Evolutionary conservation across 2,888 invertebrate genomes (phyloP), one percentile per base, ranked within the genome.

Genomic region (Luperina nickerlii): DNA sequence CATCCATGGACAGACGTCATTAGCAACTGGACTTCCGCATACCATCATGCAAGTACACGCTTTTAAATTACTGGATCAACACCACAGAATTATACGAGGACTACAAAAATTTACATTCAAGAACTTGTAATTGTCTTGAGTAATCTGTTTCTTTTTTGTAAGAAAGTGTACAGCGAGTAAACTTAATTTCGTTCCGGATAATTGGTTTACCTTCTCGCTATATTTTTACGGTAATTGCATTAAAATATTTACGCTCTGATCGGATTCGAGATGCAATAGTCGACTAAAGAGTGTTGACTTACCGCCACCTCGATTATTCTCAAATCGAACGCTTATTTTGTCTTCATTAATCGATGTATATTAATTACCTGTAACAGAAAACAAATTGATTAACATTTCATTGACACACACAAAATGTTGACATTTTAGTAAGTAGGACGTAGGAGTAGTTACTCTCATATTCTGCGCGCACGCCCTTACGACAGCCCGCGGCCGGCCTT

Each of bases 401-500:
- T 89, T 88, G 88, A 84, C 74, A 82, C 76, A 75, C 76, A 83
- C n/a, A 85, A 84, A 85, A 91, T 93, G 94, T 94, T 94, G 94
- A 93, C 94, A 95, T 94, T 94, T 92, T 81, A 76, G 82, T 90
- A 95, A 94, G 94, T 95, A 92, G 94, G 94, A 85, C 94, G 88
- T 89, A 87, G 83, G 45, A 45, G 57, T 85, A 80, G 57, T 68
- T 79, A 82, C 67, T 93, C 88, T 89, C 87, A 85, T 92, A 95
- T 94, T 93, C 95, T 79, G 88, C 80, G 87, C 89, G 92, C 92
- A 91, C 90, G 93, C 93, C 93, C 95, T 96, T 96, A 93, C 94
- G 91, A 91, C 94, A 95, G 88, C 60, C 15, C 13, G n/a, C 15
- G 63, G 63, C 45, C 91, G 89, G 90, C 94, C 94, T 92, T 89